Conservation (phyloP, 2,888 invertebrate species). For the Papilio elwesi region DNA sequence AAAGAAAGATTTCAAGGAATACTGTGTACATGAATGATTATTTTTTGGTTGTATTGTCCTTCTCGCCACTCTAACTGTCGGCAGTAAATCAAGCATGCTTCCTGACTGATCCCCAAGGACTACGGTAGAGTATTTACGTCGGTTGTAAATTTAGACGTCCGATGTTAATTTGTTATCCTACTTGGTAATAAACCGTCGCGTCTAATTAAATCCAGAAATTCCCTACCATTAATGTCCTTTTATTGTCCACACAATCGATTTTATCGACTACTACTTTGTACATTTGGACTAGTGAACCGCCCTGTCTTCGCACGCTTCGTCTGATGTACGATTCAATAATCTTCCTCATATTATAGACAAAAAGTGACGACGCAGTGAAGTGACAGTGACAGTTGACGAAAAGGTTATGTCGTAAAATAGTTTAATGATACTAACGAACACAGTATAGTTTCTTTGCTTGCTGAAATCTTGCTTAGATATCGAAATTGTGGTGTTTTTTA, state of each 20-base stretch:
- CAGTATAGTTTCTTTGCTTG: no score
- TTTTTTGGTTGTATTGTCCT: conserved; percentile 8
- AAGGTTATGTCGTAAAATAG: no score
- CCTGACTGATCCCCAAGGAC: conserved; percentile 32
- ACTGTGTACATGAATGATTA: neutral
- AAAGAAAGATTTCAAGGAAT: no score
- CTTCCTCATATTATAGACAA: no score
- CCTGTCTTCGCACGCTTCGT: no score
- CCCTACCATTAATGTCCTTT: neutral
- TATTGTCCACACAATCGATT: conserved; percentile 4
- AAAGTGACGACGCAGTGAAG: no score
- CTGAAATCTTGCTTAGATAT: no score
- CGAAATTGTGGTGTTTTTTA: no score
- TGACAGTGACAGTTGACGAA: no score
- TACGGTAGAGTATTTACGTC: conserved; percentile 30
- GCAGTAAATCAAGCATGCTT: conserved; percentile 40
- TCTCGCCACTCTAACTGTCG: conserved; percentile 19
- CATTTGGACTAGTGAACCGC: no score
- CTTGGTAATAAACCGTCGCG: conserved; percentile 24
- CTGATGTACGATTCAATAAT: no score
- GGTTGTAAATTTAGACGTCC: conserved; percentile 39
- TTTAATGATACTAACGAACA: no score
- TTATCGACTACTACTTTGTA: neutral
- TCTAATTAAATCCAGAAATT: conserved; percentile 27
- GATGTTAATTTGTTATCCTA: conserved; percentile 34